Percentiles rank a stretch among this genome's conserved stretches.
phyloP scores from a whole-genome alignment of 2,113 vertebrate genomes.

The Haplochromis burtoni region DNA sequence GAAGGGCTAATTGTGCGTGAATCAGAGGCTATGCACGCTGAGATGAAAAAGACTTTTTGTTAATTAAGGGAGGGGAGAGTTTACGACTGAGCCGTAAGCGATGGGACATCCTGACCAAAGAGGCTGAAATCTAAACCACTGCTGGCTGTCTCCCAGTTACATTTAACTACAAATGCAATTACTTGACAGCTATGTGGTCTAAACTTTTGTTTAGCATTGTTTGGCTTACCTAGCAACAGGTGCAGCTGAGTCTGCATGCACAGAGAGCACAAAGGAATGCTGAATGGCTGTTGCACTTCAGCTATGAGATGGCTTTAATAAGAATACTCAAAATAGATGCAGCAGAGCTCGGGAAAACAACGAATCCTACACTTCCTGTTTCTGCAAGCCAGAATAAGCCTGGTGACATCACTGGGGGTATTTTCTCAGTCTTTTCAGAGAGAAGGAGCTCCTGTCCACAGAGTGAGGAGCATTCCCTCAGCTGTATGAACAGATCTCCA shows the following conservation, averaged over 20 bases:
- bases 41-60: conserved; percentile 49
- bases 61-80: conserved; percentile 51
- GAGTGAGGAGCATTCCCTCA: neutral
- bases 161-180: neutral
- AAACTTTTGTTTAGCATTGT: conserved; percentile 28
- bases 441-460: neutral
- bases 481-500: neutral
- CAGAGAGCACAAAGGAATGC: neutral
- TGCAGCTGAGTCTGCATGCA: neutral
- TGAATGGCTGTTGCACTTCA: neutral
- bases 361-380: neutral
- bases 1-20: conserved; percentile 37
- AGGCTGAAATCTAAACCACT: neutral
- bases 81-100: conserved; percentile 34
- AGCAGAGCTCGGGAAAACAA: neutral
- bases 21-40: conserved; percentile 47
- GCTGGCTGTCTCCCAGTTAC: neutral
- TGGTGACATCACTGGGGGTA: neutral
- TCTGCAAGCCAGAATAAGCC: neutral
- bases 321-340: neutral
- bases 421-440: neutral
- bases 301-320: neutral
- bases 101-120: conserved; percentile 26
- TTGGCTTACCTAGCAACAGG: conserved; percentile 50
- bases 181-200: neutral